A percentile compares a stretch with the other conserved stretches of the same genome.
These are phyloP conservation scores for Eristalis intricaria DNA, from an alignment of 2,888 invertebrate species.

Conservation along the genomic window DNA sequence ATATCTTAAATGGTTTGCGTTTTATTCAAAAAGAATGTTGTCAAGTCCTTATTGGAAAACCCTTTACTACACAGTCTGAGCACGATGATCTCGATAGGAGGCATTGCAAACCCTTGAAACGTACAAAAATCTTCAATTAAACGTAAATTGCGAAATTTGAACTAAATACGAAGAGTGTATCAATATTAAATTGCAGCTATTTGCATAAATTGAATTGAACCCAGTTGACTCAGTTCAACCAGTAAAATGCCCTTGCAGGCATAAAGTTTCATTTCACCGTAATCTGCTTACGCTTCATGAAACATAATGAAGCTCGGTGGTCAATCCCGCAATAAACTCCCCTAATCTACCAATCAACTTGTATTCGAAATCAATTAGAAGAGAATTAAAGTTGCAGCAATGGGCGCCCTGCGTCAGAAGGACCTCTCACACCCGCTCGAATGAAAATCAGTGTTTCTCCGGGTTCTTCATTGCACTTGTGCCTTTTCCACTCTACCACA, in stretches of 20 bases:
- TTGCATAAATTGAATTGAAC: constrained; percentile 41
- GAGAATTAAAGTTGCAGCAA: constrained; percentile 44
- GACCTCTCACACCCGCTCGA: neutral
- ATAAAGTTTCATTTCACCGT: constrained; percentile 48
- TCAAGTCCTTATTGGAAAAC: no score
- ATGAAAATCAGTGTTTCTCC: no score
- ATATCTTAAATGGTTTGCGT: no score
- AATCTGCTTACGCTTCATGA: constrained; percentile 51
- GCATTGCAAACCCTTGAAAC: no score
- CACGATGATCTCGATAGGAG: no score
- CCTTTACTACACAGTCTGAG: no score
- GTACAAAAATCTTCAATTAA: no score
- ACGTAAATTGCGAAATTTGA: constrained; percentile 19
- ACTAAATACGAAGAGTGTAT: constrained; percentile 8
- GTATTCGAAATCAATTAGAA: constrained; percentile 63
- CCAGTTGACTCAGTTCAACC: neutral
- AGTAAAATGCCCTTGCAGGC: neutral
- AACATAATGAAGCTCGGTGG: constrained; percentile 39
- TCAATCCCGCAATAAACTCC: constrained; percentile 46
- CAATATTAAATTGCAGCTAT: constrained; percentile 35
- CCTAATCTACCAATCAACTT: constrained; percentile 57
- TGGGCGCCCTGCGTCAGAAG: neutral
- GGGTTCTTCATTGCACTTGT: no score
- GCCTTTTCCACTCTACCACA: no score
- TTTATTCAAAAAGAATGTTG: no score